Evolutionary conservation across 2,888 invertebrate genomes (phyloP), one percentile per base, ranked within the genome.

Genomic region (Ochropleura leucogaster): DNA sequence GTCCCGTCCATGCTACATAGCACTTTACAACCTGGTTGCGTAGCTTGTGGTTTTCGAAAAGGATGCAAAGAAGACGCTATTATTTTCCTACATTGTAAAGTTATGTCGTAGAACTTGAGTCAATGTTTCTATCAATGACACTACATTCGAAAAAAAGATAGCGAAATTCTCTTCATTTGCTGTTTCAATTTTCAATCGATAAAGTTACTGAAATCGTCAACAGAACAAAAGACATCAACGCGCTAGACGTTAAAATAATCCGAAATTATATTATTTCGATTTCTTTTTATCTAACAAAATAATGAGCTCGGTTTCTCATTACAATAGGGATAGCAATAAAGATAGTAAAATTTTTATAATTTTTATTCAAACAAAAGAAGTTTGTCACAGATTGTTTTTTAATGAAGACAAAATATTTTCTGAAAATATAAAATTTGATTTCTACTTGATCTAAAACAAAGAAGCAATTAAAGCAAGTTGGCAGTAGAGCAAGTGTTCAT

Each of bases 161-260:
- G 1, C 60, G 40, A 42, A 10, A 51, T 1, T 18, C 10, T 64
- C 42, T 51, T 20, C 3, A 42, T 70, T 60, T 30, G 0, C 59
- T 18, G 5, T 47, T 57, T 53, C n/a, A 30, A 62, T 79, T 67
- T 67, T 40, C 8, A 71, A 72, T 76, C 40, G 47, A 40, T 69
- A 64, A 69, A 64, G 49, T 51, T 20, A 59, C n/a, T 42, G 62
- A 80, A 81, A 85, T 76, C 66, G 63, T 55, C 68, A 72, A 70
- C 77, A 77, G 88, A 85, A 91, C 91, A 94, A 95, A 95, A 95
- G 95, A 95, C 94, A 94, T 95, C 93, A 95, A 95, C 95, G 95
- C 92, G 92, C 46, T 87, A 78, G 59, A 72, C 40, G 20, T 64
- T 46, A 69, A 68, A 30, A 74, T 69, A 63, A 60, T 64, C 9